These are phyloP conservation scores for Macrocentrus cingulum DNA, from an alignment of 1,140 invertebrate species.

Conservation along the genomic window DNA sequence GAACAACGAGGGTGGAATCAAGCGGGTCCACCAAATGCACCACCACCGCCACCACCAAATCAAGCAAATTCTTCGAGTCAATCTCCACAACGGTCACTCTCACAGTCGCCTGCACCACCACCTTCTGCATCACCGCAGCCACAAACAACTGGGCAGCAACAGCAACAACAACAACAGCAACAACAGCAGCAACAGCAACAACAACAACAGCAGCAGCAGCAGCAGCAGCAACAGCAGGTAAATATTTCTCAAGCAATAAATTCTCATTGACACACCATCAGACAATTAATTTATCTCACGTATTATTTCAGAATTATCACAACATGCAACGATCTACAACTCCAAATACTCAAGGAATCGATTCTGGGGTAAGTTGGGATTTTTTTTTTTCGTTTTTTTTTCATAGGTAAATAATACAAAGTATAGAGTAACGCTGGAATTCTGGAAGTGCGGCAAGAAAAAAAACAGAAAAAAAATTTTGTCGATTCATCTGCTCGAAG, in stretches of 20 bases:
- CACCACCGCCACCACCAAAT: constrained; percentile 50
- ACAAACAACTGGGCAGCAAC: constrained; percentile 48
- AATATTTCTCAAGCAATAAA: no score
- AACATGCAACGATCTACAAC: constrained; percentile 57
- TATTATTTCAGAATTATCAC: constrained; percentile 52
- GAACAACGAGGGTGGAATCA: constrained; percentile 57
- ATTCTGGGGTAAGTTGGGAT: constrained; percentile 52
- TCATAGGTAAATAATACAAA: constrained; percentile 3
- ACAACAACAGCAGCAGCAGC: no score
- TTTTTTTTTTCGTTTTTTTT: not conserved
- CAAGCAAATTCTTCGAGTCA: constrained; percentile 54
- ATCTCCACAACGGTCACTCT: constrained; percentile 55
- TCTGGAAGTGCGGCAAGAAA: not conserved
- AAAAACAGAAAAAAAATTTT: constrained; percentile 8
- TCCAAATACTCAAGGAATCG: constrained; percentile 59
- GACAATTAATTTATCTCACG: constrained; percentile 1
- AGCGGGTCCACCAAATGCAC: constrained; percentile 50
- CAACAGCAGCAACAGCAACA: not conserved
- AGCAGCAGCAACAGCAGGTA: no score
- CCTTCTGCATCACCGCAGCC: constrained; percentile 56
- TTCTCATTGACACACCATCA: no score
- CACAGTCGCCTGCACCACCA: constrained; percentile 56
- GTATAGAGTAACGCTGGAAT: not conserved
- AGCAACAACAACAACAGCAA: constrained; percentile 34
- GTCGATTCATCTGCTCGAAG: constrained; percentile 8